Evolutionary conservation across 2,797 vertebrate genomes (phyloP), one percentile per base, ranked within the genome.

Genomic region (Melanotaenia maccullochi): DNA sequence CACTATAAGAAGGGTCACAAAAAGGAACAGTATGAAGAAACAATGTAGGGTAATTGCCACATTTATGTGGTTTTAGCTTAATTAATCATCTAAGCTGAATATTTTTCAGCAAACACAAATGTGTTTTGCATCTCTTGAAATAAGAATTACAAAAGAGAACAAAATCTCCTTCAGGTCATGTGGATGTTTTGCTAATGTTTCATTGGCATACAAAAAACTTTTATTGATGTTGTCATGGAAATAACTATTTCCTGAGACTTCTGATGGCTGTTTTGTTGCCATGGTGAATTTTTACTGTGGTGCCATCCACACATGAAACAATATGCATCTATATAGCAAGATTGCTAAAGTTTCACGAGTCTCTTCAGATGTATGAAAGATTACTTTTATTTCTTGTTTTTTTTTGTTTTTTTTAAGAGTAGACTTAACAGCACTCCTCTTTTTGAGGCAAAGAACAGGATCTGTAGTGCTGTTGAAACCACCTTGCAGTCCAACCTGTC

Each of bases 161-260:
- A 69, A 72, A 73, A 58, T 76, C 18, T 44, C 6, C 73, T 79
- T 71, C 33, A 75, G 67, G 76, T 86, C 78, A 84, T 52, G 3
- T 40, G 38, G 66, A 63, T 79, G 77, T 82, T 83, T 33, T 68
- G 67, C 72, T 79, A 74, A 81, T 78, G 79, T 84, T 87, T 85
- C 78, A 85, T 86, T 79, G 75, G 71, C 83, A 70, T 8, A 54
- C 64, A 28, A 54, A 67, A 73, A 89, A 85, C 80, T 86, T 90
- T 88, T 79, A 84, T 89, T 86, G 82, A 86, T 81, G 88, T 89
- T 86, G 85, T 85, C 86, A 86, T 82, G 78, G 85, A 84, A 83
- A 90, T 88, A 77, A 74, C 70, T 85, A 65, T 77, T 65, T 68
- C 65, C 47, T 65, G 57, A 74, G 64, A 71, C 57, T 78, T 72